phyloP scores from a whole-genome alignment of 1,140 invertebrate species.

The Psix sp. region DNA sequence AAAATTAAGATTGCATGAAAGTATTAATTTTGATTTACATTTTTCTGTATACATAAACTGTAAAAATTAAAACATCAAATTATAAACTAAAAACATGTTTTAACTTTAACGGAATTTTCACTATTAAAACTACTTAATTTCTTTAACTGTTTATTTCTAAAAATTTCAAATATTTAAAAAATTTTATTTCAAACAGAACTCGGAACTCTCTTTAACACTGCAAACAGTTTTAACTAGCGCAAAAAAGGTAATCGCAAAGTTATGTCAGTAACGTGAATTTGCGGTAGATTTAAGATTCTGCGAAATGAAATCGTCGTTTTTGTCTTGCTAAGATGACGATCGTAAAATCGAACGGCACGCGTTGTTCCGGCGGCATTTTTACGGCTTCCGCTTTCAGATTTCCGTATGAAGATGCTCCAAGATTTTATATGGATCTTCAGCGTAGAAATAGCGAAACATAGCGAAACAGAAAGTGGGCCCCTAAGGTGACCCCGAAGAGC shows the following conservation, averaged over 20 bases:
- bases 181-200: background rate
- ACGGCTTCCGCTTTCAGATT: slow-evolving; percentile 57
- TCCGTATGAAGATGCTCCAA: slow-evolving; percentile 47
- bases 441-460: slow-evolving; percentile 14
- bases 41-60: no score
- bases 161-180: no score
- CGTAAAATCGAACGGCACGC: slow-evolving; percentile 35
- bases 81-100: no score
- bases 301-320: slow-evolving; percentile 44
- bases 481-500: slow-evolving; percentile 38
- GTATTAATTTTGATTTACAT: no score
- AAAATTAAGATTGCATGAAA: no score
- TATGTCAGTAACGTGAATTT: background rate
- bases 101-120: no score
- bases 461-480: slow-evolving; percentile 58
- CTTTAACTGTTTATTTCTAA: no score
- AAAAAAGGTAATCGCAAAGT: background rate
- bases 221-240: background rate
- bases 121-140: no score
- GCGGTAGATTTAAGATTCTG: background rate
- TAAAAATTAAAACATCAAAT: no score
- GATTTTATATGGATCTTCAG: slow-evolving; percentile 24
- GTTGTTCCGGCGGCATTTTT: slow-evolving; percentile 47
- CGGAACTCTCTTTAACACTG: background rate
- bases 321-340: slow-evolving; percentile 25